Conservation (phyloP, 2,797 vertebrate genomes). For the Fistularia commersonii region DNA sequence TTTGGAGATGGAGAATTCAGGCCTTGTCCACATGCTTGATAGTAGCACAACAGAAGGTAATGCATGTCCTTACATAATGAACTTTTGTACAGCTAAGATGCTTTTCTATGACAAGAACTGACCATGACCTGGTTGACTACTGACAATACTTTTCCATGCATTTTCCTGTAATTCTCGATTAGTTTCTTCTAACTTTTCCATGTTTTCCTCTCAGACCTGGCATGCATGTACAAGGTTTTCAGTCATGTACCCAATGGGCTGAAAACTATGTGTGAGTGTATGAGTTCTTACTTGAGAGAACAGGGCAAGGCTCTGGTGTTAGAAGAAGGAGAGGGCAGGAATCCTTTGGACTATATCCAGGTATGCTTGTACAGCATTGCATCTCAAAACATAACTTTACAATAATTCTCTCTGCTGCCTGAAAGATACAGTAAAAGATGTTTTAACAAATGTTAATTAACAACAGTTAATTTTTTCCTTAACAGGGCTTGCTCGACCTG, state of each 20-base stretch:
- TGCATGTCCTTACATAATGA: neutral
- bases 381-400: no score
- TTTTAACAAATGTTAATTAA: no score
- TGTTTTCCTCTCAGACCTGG: slow-evolving; percentile 79
- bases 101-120: no score
- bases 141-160: no score
- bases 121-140: no score
- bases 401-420: no score
- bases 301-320: slow-evolving; percentile 97
- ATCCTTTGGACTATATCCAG: slow-evolving; percentile 85
- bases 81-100: no score
- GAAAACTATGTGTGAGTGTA: slow-evolving; percentile 98
- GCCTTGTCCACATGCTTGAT: slow-evolving; percentile 96
- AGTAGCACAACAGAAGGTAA: slow-evolving; percentile 96
- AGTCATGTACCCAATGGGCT: slow-evolving; percentile 95
- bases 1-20: slow-evolving; percentile 98
- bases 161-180: no score
- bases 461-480: neutral
- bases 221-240: slow-evolving; percentile 98
- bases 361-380: neutral
- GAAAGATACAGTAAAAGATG: no score
- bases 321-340: slow-evolving; percentile 96
- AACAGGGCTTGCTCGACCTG: slow-evolving; percentile 91
- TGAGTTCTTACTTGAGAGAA: slow-evolving; percentile 94
- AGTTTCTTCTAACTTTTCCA: neutral